A percentile compares a stretch with the other conserved stretches of the same genome.
phyloP scores from a whole-genome alignment of 2,113 vertebrate species.

The Oceanites oceanicus region DNA sequence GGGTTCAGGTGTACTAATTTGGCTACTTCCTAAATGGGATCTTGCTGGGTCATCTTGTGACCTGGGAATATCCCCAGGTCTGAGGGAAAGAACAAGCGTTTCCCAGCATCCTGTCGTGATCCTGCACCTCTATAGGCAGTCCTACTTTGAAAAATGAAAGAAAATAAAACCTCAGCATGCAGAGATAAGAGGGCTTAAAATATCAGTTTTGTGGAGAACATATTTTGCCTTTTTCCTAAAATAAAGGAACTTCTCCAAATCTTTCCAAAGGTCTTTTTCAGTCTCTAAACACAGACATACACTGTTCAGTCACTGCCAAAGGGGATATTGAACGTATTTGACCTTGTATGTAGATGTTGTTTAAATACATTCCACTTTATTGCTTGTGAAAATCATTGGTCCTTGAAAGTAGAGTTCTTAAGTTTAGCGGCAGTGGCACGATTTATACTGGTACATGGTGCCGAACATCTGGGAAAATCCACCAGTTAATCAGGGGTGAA shows the following conservation, averaged over 20 bases:
- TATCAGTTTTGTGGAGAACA: background rate
- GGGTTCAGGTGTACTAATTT: conserved; percentile 6
- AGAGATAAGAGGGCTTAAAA: conserved; percentile 33
- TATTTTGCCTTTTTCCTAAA: conserved; percentile 27
- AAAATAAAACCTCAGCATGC: conserved; percentile 24
- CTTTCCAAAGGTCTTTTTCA: conserved; percentile 20
- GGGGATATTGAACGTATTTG: conserved; percentile 16
- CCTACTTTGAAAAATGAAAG: background rate
- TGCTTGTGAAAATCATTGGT: conserved; percentile 28
- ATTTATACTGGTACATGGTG: background rate
- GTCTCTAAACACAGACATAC: background rate
- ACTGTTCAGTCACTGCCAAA: conserved; percentile 6
- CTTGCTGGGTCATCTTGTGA: conserved; percentile 4
- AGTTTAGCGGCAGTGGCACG: background rate
- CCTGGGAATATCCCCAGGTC: background rate
- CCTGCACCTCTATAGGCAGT: background rate
- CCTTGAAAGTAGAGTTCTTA: background rate
- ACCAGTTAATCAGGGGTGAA: background rate
- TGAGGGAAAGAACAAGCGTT: background rate
- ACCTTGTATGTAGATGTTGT: conserved; percentile 13
- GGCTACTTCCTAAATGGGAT: conserved; percentile 16
- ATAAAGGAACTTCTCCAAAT: conserved; percentile 11
- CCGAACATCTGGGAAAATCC: background rate
- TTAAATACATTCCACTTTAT: conserved; percentile 30
- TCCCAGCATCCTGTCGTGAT: background rate